Conservation (phyloP, 2,888 invertebrate genomes). For the Drosophila prolongata region DNA sequence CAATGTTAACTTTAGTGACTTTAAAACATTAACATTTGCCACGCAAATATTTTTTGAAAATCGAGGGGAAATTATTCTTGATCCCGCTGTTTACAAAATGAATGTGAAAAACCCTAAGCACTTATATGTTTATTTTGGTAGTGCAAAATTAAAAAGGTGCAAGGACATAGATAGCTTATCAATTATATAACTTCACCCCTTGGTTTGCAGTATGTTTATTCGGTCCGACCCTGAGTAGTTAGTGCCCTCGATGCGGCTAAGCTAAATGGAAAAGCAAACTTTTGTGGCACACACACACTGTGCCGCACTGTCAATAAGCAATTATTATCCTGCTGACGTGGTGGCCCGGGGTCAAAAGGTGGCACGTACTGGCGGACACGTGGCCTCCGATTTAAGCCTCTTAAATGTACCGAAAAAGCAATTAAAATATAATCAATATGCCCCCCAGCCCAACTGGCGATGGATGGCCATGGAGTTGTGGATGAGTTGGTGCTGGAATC, state of each 20-base stretch:
- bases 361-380: conserved; percentile 18
- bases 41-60: too few species aligned
- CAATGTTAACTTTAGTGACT: too few species aligned
- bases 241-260: conserved; percentile 9
- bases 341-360: conserved; percentile 15
- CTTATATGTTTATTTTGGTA: too few species aligned
- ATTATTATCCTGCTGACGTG: conserved; percentile 58
- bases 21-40: too few species aligned
- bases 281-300: conserved; percentile 14
- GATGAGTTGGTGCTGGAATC: conserved; percentile 53
- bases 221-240: too few species aligned
- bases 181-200: neutral
- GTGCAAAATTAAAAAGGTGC: too few species aligned
- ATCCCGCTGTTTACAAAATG: too few species aligned
- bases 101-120: too few species aligned
- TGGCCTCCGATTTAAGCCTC: conserved; percentile 39
- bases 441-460: conserved; percentile 29
- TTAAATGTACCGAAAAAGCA: conserved; percentile 47
- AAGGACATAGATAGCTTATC: neutral
- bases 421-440: conserved; percentile 63
- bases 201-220: neutral
- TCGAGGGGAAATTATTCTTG: too few species aligned
- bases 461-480: conserved; percentile 23
- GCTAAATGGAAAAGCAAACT: conserved; percentile 23
- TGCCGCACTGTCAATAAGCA: conserved; percentile 21